A percentile compares a stretch with the other conserved stretches of the same genome.
Evolutionary conservation across 2,888 invertebrate species (phyloP).

Genomic region (Lampropteryx suffumata): DNA sequence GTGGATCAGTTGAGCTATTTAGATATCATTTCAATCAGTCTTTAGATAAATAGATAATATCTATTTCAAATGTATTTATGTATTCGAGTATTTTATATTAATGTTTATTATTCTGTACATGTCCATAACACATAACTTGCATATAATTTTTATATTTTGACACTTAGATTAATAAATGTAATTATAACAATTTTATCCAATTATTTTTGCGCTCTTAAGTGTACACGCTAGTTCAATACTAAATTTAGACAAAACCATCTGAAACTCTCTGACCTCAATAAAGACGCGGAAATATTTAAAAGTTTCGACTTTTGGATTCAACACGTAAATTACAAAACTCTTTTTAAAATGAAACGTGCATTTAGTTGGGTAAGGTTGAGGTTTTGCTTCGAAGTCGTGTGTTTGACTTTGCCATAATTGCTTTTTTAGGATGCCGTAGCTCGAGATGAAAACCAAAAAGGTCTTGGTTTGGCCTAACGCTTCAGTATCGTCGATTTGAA

Average conservation of each 20-base stretch:
- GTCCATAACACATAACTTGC: too few species aligned
- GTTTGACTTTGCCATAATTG: neutral
- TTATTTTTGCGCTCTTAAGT: too few species aligned
- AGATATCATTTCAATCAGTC: too few species aligned
- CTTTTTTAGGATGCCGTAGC: neutral
- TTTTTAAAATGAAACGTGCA: slow-evolving; percentile 4
- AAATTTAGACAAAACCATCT: slow-evolving; percentile 10
- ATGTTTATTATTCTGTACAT: too few species aligned
- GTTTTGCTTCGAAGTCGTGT: neutral
- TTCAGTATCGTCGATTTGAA: slow-evolving; percentile 13
- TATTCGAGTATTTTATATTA: too few species aligned
- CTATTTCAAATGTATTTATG: too few species aligned
- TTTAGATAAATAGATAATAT: too few species aligned
- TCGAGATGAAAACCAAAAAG: too few species aligned
- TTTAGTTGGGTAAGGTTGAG: neutral
- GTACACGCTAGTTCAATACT: neutral
- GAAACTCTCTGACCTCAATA: slow-evolving; percentile 7
- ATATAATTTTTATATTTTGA: too few species aligned
- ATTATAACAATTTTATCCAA: too few species aligned
- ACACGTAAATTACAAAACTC: slow-evolving; percentile 11
- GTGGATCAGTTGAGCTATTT: too few species aligned
- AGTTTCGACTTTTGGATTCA: slow-evolving; percentile 5
- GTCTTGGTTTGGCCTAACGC: neutral
- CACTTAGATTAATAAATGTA: too few species aligned
- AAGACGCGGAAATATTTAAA: slow-evolving; percentile 11